Conservation (phyloP, 1,140 invertebrate species). For the Sipha flava region DNA sequence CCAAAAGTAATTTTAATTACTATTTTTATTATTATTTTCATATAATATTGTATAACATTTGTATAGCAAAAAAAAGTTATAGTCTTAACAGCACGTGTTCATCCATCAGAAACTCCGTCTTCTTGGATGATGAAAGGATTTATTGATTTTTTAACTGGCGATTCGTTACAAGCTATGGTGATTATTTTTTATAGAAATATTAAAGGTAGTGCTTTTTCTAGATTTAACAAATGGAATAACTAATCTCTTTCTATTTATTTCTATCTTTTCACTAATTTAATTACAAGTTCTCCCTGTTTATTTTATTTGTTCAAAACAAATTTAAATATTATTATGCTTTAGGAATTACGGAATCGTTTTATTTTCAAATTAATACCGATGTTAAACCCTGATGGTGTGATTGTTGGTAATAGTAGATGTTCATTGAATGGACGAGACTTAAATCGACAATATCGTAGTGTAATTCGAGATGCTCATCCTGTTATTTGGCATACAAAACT, state of each 20-base stretch:
- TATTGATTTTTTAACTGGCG: constrained; percentile 81
- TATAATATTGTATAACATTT: constrained; percentile 30
- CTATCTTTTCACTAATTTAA: no score
- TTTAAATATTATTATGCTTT: constrained; percentile 34
- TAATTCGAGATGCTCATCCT: constrained; percentile 80
- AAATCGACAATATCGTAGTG: constrained; percentile 80
- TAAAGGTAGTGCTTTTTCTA: no score
- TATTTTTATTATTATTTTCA: not conserved
- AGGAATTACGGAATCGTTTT: constrained; percentile 80
- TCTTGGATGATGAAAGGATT: constrained; percentile 96
- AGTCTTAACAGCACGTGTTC: constrained; percentile 81
- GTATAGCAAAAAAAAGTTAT: constrained; percentile 65
- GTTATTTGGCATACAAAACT: constrained; percentile 89
- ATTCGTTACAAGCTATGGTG: constrained; percentile 60
- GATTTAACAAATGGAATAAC: no score
- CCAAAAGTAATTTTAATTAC: constrained; percentile 37
- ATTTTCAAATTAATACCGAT: constrained; percentile 94
- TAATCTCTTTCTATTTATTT: no score
- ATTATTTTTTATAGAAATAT: not conserved
- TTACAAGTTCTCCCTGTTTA: no score
- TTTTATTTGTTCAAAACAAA: no score
- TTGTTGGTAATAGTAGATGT: constrained; percentile 86
- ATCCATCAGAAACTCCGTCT: constrained; percentile 90
- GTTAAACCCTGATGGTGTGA: constrained; percentile 90
- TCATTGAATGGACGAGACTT: constrained; percentile 79